Evolutionary conservation across 2,113 vertebrate genomes (phyloP).

Genomic region (Chlamydotis undulata): DNA sequence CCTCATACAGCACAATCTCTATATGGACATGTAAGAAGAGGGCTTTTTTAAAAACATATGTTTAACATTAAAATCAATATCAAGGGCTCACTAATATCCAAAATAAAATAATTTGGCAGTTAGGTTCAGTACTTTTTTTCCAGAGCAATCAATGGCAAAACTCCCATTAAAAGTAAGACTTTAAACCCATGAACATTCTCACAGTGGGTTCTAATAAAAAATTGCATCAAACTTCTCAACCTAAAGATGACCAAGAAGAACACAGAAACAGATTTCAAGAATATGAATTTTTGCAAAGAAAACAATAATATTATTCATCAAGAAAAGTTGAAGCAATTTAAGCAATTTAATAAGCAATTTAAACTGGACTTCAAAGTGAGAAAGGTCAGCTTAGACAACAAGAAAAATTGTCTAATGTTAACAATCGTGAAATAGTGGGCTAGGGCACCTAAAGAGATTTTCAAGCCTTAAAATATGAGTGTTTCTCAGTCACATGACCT

Average conservation of each 20-base stretch:
- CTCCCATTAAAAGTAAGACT: neutral
- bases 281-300: neutral
- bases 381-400: neutral
- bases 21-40: neutral
- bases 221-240: neutral
- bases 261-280: neutral
- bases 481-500: neutral
- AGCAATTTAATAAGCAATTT: neutral
- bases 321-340: neutral
- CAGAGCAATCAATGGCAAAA: neutral
- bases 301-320: neutral
- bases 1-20: neutral
- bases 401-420: neutral
- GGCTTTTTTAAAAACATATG: rapidly evolving
- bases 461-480: neutral
- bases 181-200: neutral
- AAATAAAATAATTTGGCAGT: neutral
- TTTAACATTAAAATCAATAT: neutral
- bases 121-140: neutral
- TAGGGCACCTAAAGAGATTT: neutral
- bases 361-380: neutral
- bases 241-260: neutral
- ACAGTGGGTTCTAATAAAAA: neutral
- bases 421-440: neutral
- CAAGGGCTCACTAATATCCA: neutral